Conservation (phyloP, 2,888 invertebrate species). For the Acholoe squamosa region DNA sequence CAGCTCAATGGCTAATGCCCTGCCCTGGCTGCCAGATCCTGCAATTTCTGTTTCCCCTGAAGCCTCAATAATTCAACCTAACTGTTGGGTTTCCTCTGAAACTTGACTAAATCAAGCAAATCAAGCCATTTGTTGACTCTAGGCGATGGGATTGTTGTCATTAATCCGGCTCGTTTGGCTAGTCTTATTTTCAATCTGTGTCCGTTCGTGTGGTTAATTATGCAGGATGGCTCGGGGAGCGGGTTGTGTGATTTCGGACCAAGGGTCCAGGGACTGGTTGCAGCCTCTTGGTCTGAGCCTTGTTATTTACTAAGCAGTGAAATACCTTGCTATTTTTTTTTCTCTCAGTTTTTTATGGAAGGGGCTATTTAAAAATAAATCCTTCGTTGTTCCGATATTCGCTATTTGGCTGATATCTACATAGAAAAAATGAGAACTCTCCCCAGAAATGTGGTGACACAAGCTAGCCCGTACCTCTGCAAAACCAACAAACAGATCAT, state of each 20-base stretch:
- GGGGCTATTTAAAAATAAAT: too few species aligned
- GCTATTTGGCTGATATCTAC: too few species aligned
- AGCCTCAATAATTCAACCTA: neutral
- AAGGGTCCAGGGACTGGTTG: too few species aligned
- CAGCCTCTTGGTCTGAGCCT: too few species aligned
- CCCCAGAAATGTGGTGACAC: too few species aligned
- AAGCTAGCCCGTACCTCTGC: too few species aligned
- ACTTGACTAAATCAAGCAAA: neutral
- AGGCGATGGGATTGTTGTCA: neutral
- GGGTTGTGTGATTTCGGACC: neutral
- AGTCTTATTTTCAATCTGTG: neutral
- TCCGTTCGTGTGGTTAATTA: neutral
- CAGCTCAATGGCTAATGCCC: neutral
- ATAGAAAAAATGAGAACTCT: too few species aligned
- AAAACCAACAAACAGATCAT: too few species aligned
- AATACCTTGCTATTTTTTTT: too few species aligned
- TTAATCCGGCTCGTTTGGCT: conserved; percentile 11
- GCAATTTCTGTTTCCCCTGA: neutral
- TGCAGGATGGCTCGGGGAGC: neutral
- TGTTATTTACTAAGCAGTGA: too few species aligned
- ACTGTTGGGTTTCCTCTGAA: neutral
- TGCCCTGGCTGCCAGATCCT: neutral
- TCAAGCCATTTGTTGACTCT: neutral
- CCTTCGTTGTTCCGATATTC: too few species aligned
- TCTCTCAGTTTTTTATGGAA: too few species aligned